phyloP scores from a whole-genome alignment of 1,140 invertebrate genomes.

The Drosophila insularis region DNA sequence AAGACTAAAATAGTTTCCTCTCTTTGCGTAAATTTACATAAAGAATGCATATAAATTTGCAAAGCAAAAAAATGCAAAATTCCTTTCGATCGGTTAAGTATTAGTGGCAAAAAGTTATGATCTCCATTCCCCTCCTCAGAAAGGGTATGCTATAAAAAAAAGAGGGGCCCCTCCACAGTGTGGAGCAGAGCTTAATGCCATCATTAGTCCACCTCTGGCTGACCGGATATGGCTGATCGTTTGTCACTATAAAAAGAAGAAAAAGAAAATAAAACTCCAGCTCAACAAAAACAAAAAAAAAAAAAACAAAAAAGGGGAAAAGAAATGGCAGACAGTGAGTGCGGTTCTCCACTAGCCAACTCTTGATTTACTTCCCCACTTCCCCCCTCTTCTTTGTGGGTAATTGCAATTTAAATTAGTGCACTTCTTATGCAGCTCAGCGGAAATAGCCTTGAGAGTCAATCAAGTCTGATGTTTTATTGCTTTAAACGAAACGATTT shows the following conservation, averaged over 20 bases:
- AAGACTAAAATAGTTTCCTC: too few relatives aligned
- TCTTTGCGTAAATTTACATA: background rate
- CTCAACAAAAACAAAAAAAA: background rate
- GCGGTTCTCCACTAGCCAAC: conserved; percentile 13
- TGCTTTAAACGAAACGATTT: conserved; percentile 59
- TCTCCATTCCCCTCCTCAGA: too few relatives aligned
- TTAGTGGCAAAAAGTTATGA: too few relatives aligned
- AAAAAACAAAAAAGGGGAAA: background rate
- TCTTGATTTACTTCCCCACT: background rate
- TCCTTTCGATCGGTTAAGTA: too few relatives aligned
- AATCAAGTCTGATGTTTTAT: conserved; percentile 37
- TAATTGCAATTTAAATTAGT: conserved; percentile 79
- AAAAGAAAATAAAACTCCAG: conserved; percentile 22
- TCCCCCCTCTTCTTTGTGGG: background rate
- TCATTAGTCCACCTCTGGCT: conserved; percentile 71
- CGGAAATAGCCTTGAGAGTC: conserved; percentile 37
- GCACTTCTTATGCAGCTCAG: conserved; percentile 60
- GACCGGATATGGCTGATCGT: conserved; percentile 77
- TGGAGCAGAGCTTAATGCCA: conserved; percentile 70
- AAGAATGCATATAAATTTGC: too few relatives aligned
- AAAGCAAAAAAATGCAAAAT: too few relatives aligned
- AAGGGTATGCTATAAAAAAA: background rate
- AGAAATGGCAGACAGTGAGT: background rate
- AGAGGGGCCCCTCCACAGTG: background rate
- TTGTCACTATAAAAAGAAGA: conserved; percentile 65